Base-by-base conservation (phyloP, 2,797 vertebrate genomes). In the Vipera latastei region DNA sequence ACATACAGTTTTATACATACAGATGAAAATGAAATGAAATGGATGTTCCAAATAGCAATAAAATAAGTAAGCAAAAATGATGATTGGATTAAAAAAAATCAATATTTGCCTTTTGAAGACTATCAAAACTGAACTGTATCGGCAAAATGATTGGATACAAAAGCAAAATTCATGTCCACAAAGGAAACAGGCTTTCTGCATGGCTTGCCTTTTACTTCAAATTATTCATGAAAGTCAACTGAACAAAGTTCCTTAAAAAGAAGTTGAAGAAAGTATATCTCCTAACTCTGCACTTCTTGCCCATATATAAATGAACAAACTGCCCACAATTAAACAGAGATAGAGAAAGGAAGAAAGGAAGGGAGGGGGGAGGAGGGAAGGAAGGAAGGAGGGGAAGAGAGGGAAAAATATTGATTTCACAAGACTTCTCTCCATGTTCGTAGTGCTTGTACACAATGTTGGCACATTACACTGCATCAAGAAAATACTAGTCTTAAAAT, bases 71-170 rank as follows among this genome's bases (percentile, higher is more conserved):
- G 89, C 83, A 83, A 3, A 38, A 48, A 92, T 38, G 73, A 65
- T 86, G 53, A 93, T 89, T 94, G 90, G 7, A 6, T 85, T 22
- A 91, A 73, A 53, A 53, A 83, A 94, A 93, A 91, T 89, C 89
- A 87, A 94, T 91, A 95, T 94, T 83, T 89, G 44, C 65, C 55
- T 91, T 91, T 92, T 93, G 38, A 88, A 95, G 92, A 92, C 89
- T 94, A 89, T 95, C 89, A 95, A 89, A 87, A 93, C 38, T 93
- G 92, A 85, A 93, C 53, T 92, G 14, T 73, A 32, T 78, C 92
- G 91, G 78, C 44, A 90, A 65, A 65, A 78, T 88, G 89, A 92
- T 57, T 83, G 38, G 88, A n/a, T 60, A 92, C 91, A 90, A 48
- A 63, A 88, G 59, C 20, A 53, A 88, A 94, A 92, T 83, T 44